phyloP scores from a whole-genome alignment of 2,113 vertebrate genomes.

The Tor tambroides region DNA sequence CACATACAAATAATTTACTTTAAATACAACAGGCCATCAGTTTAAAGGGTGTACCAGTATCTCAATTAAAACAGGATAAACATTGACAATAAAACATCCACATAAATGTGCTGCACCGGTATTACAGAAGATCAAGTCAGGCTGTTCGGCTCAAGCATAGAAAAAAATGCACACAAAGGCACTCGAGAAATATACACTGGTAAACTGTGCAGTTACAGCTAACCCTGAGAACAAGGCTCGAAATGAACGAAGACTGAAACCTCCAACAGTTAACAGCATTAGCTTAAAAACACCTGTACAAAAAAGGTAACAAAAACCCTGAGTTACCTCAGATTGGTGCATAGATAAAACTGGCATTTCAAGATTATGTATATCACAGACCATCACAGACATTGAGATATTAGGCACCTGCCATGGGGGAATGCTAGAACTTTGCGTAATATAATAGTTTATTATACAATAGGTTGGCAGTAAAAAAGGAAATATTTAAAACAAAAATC shows the following conservation, averaged over 20 bases:
- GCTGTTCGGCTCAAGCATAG: neutral
- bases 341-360: constrained; percentile 21
- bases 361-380: neutral
- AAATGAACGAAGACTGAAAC: neutral
- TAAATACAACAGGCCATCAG: neutral
- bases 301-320: constrained; percentile 10
- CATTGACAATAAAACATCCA: neutral
- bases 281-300: constrained; percentile 15
- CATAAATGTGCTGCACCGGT: neutral
- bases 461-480: neutral
- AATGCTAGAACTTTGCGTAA: constrained; percentile 23
- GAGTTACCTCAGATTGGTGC: constrained; percentile 31
- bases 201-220: constrained; percentile 34
- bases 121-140: neutral
- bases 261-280: constrained; percentile 14
- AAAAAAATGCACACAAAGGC: neutral
- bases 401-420: neutral
- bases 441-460: constrained; percentile 25
- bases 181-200: neutral
- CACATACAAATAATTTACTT: neutral
- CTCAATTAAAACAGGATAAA: neutral
- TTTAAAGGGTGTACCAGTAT: neutral
- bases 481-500: neutral
- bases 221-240: constrained; percentile 50
- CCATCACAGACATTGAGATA: neutral